Percentiles rank a stretch among this genome's conserved stretches.
These are phyloP conservation scores for Morpho helenor DNA, from an alignment of 2,888 invertebrate genomes.

Conservation along the genomic window DNA sequence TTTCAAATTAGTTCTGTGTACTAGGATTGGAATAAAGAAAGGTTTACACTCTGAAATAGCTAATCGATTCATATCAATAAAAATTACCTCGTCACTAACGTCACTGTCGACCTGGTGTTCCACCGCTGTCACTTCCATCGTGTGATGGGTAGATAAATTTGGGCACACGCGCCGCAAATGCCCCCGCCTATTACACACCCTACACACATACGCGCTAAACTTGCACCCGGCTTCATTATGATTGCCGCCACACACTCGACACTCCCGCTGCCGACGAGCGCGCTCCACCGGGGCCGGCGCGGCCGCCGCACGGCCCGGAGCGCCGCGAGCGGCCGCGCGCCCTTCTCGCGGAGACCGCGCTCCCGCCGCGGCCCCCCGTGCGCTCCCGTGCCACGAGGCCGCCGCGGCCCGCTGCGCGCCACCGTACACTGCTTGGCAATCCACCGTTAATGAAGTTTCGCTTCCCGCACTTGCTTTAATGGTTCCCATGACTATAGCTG, in stretches of 20 bases:
- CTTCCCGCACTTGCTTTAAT: neutral
- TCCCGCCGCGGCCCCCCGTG: neutral
- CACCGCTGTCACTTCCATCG: neutral
- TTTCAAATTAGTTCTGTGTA: neutral
- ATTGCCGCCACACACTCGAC: neutral
- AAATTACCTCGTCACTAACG: neutral
- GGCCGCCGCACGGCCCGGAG: no score
- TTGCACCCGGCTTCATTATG: neutral
- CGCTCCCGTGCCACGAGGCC: no score
- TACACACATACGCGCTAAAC: neutral
- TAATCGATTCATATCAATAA: neutral
- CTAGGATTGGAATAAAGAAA: neutral
- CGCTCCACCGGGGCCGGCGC: no score
- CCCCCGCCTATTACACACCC: neutral
- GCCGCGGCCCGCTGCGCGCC: no score
- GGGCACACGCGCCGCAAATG: neutral
- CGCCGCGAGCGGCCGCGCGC: neutral
- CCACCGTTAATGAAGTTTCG: neutral
- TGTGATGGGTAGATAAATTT: neutral
- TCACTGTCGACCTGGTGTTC: neutral
- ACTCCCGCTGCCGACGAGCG: no score
- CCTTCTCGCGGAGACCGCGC: neutral
- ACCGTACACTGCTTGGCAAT: neutral
- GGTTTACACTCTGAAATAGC: neutral
- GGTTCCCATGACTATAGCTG: neutral